Evolutionary conservation across 2,888 invertebrate genomes (phyloP), one percentile per base, ranked within the genome.

Genomic region (Heliconius ismenius): DNA sequence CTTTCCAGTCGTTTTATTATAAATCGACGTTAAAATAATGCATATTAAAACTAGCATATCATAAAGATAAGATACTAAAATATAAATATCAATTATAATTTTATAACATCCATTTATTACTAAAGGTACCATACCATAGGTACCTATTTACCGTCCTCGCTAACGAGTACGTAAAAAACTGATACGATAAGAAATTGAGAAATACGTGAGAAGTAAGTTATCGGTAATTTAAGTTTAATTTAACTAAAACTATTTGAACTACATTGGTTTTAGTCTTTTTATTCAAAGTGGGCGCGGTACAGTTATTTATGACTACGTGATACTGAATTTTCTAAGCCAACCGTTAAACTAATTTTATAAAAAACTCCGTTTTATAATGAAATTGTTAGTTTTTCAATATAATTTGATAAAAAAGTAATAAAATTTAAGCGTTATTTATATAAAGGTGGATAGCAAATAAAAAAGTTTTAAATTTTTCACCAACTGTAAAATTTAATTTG

Each of bases 401-500:
- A 32, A 70, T 70, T 49, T 36, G 58, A 67, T 58, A 70, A 58
- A 70, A 70, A 58, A n/a, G 11, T 70, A 58, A 15, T 21, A 49
- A 69, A n/a, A 21, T 68, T 68, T 69, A 28, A 28, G n/a, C 28
- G 69, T 54, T 36, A 15, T 58, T 70, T 70, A 24, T n/a, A 3
- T 54, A 36, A n/a, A 32, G 24, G 36, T 7, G 54, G 24, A 18
- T 3, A n/a, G 3, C n/a, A n/a, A 70, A 70, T 58, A 70, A 70
- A 70, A 32, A 58, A n/a, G 7, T 7, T 36, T 36, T 36, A 32
- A 58, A 15, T 67, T 32, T 70, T 32, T 58, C 70, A 58, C 54
- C 70, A 70, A 70, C 70, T 70, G 24, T 70, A 70, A 70, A 70
- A 70, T 70, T 58, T 15, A 70, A 70, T 70, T 70, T 58, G 58